phyloP scores from a whole-genome alignment of 2,113 vertebrate genomes.

The Fregata magnificens region DNA sequence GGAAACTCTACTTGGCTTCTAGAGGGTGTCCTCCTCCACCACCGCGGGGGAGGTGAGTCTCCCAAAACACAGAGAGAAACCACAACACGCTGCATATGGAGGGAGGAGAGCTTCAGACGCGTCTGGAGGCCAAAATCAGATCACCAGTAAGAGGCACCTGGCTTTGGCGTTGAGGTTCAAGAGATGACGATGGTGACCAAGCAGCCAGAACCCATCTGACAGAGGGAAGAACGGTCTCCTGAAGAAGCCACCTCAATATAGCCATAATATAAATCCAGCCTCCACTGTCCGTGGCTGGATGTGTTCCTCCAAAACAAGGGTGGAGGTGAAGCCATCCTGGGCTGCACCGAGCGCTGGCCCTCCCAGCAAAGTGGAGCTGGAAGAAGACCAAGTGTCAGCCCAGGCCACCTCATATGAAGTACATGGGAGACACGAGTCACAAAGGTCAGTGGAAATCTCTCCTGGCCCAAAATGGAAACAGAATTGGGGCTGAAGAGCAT shows the following conservation, averaged over 20 bases:
- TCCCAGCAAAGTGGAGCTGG: neutral
- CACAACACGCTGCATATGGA: rapidly evolving
- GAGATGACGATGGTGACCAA: neutral
- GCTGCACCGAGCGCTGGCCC: rapidly evolving
- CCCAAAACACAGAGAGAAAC: neutral
- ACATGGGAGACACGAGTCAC: rapidly evolving
- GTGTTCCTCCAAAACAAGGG: neutral
- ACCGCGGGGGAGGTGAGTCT: neutral
- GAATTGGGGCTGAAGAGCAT: rapidly evolving
- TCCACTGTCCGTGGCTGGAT: neutral
- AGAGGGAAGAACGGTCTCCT: neutral
- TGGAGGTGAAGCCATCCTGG: neutral
- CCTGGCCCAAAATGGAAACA: neutral
- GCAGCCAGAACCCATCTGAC: neutral
- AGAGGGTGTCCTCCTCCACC: neutral
- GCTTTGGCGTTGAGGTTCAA: neutral
- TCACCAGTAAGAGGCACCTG: neutral
- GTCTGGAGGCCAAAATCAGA: neutral
- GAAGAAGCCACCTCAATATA: neutral
- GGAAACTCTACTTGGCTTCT: neutral
- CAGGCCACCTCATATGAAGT: neutral
- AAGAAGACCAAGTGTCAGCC: neutral
- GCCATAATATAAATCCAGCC: neutral
- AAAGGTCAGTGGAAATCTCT: neutral
- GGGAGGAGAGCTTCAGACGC: neutral